A percentile compares a stretch with the other conserved stretches of the same genome.
phyloP scores from a whole-genome alignment of 2,888 invertebrate species.

The Epirrita christyi region DNA sequence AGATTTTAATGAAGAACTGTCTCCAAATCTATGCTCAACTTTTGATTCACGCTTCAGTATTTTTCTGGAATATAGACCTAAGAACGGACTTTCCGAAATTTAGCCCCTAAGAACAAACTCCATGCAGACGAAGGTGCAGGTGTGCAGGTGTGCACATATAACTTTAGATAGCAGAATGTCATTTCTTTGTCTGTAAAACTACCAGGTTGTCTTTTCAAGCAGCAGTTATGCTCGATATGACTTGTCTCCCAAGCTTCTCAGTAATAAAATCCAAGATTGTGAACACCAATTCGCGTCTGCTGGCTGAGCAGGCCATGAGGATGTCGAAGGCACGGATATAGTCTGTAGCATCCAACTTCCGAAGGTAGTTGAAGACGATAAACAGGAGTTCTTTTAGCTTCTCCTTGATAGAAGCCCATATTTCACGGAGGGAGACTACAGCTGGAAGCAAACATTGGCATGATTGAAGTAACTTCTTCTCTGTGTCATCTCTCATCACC shows the following conservation, averaged over 20 bases:
- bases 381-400: constrained; percentile 61
- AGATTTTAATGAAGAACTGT: no score
- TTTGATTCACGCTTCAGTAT: no score
- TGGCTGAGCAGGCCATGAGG: constrained; percentile 58
- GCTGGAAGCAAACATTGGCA: constrained; percentile 46
- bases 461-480: no score
- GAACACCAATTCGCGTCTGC: constrained; percentile 58
- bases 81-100: no score
- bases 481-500: no score
- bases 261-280: constrained; percentile 68
- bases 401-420: constrained; percentile 63
- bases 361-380: constrained; percentile 66
- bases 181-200: background rate
- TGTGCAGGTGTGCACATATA: no score
- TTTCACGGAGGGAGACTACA: constrained; percentile 62
- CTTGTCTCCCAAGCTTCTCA: constrained; percentile 59
- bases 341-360: constrained; percentile 59
- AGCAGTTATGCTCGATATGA: constrained; percentile 58
- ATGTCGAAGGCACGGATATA: constrained; percentile 58
- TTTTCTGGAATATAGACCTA: no score
- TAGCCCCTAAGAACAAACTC: no score
- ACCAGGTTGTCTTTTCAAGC: constrained; percentile 33
- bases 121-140: no score
- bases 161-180: no score
- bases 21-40: no score